phyloP scores from a whole-genome alignment of 2,113 vertebrate species.

The Pteruthius melanotis region DNA sequence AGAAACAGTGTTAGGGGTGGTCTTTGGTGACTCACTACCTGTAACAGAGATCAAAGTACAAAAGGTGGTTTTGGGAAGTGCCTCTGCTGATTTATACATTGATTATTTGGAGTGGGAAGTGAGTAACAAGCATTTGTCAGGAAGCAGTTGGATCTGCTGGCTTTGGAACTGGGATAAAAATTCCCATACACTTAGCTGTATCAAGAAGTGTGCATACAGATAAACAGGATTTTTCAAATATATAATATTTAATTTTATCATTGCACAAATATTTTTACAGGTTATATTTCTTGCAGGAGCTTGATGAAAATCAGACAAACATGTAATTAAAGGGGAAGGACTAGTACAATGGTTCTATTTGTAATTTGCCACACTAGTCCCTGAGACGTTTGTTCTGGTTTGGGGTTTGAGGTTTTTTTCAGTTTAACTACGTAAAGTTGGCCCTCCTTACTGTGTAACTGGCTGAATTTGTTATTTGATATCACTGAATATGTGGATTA shows the following conservation, averaged over 20 bases:
- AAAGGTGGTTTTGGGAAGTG: neutral
- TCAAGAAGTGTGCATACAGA: neutral
- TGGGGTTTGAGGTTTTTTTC: neutral
- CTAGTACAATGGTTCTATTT: neutral
- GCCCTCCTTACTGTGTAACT: neutral
- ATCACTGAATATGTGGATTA: neutral
- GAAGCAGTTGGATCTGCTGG: neutral
- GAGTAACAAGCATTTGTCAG: neutral
- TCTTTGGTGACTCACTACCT: neutral
- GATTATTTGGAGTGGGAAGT: neutral
- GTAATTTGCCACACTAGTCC: neutral
- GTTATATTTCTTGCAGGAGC: neutral
- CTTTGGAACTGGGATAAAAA: neutral
- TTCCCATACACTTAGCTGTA: neutral
- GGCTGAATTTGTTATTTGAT: neutral
- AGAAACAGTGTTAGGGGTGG: neutral
- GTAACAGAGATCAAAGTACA: neutral
- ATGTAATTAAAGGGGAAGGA: neutral
- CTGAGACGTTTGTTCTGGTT: neutral
- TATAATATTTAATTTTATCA: neutral
- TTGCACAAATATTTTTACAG: neutral
- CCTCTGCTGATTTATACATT: neutral
- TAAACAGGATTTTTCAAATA: neutral
- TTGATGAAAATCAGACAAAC: neutral
- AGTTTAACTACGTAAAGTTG: neutral